These are phyloP conservation scores for Ophion slaviceki DNA, from an alignment of 2,888 invertebrate genomes.

Conservation along the genomic window DNA sequence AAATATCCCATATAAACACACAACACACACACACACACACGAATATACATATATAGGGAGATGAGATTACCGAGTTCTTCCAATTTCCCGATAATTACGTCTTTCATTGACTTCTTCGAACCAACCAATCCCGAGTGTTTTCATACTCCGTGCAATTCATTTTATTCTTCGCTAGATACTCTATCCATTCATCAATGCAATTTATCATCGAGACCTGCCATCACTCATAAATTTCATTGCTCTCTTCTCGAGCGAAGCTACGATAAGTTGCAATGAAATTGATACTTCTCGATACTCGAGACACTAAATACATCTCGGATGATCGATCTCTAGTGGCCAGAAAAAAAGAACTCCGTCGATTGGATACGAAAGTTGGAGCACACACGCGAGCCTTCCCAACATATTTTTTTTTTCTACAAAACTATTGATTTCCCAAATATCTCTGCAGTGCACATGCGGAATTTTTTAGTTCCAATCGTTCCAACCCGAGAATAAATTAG, in stretches of 20 bases:
- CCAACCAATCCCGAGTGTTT: background rate
- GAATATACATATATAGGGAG: background rate
- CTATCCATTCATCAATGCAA: background rate
- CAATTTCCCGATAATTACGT: background rate
- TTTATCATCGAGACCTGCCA: background rate
- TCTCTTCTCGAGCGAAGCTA: too few species aligned
- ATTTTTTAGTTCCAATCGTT: too few species aligned
- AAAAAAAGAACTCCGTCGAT: background rate
- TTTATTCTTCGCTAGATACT: background rate
- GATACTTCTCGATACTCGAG: background rate
- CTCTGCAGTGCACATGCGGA: too few species aligned
- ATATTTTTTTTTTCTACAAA: background rate
- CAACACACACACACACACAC: background rate
- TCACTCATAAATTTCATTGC: background rate
- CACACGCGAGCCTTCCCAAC: background rate
- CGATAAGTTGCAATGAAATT: background rate
- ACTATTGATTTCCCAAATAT: background rate
- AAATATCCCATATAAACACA: background rate
- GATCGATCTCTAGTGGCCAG: background rate
- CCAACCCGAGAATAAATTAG: too few species aligned
- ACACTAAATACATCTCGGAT: background rate
- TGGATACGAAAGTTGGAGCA: background rate
- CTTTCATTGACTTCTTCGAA: background rate
- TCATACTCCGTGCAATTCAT: background rate
- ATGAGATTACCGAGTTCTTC: background rate